Base-by-base conservation (phyloP, 2,797 vertebrate genomes). In the Masticophis lateralis region DNA sequence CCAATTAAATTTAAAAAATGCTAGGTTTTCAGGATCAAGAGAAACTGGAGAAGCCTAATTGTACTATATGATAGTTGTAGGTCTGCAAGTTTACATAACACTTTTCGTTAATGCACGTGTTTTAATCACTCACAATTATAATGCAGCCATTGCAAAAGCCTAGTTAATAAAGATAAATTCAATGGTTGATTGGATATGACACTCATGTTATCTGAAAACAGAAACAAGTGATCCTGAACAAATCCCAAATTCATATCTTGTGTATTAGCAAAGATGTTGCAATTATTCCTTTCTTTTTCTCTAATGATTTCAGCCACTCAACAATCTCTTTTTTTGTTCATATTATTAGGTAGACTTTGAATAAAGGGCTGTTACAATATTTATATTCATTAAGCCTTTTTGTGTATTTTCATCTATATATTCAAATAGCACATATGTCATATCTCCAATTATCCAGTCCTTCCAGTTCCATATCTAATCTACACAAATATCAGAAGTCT, bases 1-100 rank as follows among this genome's bases (percentile, higher is more conserved):
- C 97, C 98, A 98, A 98, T 98, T 98, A 98, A 97, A 97, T 97
- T 97, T 96, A 95, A 97, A 97, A 98, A 98, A 97, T 94, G 96
- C 97, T 97, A 96, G 94, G 93, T 97, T 96, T 97, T 97, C 95
- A 97, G 94, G 97, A 98, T 83, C 95, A 96, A 97, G 90, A 94
- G 93, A 97, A 98, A 96, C 94, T 95, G 95, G 95, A 97, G 95
- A 95, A 97, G 95, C 94, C 97, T 98, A 97, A 97, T 97, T 97
- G 91, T 96, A 91, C 95, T 94, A 61, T 96, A 96, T 96, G 96
- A 96, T 97, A 97, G 98, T 96, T 96, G 89, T 90, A 95, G 95
- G 93, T 98, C 96, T 96, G 89, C 86, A 86, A 74, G 92, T 95
- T 95, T 94, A 93, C 86, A 88, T 27, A 92, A 57, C 0, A 0